A percentile compares a stretch with the other conserved stretches of the same genome.
phyloP scores from a whole-genome alignment of 2,888 invertebrate genomes.

The Chaetogeoica ovagalla region DNA sequence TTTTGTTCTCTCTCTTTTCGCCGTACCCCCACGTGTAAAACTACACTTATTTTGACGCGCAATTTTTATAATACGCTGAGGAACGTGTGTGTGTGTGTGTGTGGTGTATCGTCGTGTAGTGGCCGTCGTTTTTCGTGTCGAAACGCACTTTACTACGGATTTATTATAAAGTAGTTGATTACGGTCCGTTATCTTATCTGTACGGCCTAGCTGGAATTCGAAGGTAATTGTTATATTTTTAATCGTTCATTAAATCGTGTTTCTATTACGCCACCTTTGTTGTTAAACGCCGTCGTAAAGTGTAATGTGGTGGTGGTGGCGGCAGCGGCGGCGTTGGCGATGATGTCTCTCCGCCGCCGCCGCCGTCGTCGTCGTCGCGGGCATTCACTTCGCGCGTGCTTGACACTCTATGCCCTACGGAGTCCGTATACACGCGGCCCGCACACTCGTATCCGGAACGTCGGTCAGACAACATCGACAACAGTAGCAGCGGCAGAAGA shows the following conservation, averaged over 20 bases:
- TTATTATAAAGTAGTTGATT: too few relatives aligned
- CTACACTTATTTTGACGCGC: too few relatives aligned
- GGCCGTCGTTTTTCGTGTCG: too few relatives aligned
- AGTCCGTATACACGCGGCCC: too few relatives aligned
- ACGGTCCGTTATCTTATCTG: constrained; percentile 37
- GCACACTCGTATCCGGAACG: constrained; percentile 5
- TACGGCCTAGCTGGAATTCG: constrained; percentile 32
- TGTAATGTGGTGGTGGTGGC: neutral
- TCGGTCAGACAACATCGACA: constrained; percentile 10
- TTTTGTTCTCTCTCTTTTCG: too few relatives aligned
- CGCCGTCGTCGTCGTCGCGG: too few relatives aligned
- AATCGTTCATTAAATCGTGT: neutral
- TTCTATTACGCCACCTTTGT: neutral
- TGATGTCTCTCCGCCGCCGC: too few relatives aligned
- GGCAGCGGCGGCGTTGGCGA: neutral
- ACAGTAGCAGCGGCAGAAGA: neutral
- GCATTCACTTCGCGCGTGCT: neutral
- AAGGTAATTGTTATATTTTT: constrained; percentile 18
- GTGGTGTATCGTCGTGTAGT: too few relatives aligned
- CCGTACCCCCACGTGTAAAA: too few relatives aligned
- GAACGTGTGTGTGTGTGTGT: too few relatives aligned
- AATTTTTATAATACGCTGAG: too few relatives aligned
- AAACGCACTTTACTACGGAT: too few relatives aligned
- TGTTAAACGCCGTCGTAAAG: neutral
- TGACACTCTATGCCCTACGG: neutral